These are phyloP conservation scores for Pelecanus crispus DNA, from an alignment of 2,113 vertebrate genomes.

Conservation along the genomic window DNA sequence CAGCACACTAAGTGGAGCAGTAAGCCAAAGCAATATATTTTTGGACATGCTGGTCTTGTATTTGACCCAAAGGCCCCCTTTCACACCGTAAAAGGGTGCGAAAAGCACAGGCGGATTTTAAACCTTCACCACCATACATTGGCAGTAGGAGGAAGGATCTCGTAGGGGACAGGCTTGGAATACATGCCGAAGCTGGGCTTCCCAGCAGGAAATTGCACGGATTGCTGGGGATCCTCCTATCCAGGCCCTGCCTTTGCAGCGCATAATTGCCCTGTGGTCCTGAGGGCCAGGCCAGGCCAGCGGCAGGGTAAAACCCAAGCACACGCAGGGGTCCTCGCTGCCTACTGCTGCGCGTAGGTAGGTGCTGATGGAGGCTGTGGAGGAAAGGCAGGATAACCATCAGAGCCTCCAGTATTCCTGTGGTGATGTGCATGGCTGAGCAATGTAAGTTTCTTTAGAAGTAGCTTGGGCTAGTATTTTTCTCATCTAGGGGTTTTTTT, in stretches of 20 bases:
- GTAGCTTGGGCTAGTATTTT: not conserved
- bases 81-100: not conserved
- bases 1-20: not conserved
- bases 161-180: not conserved
- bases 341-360: fast-evolving
- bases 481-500: not conserved
- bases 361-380: not conserved
- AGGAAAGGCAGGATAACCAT: not conserved
- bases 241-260: not conserved
- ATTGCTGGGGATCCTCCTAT: not conserved
- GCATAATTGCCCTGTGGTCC: not conserved
- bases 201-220: not conserved
- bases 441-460: not conserved
- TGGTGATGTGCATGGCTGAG: not conserved
- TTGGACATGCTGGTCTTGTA: not conserved
- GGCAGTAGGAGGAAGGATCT: not conserved
- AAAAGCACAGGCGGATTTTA: not conserved
- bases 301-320: not conserved
- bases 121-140: not conserved
- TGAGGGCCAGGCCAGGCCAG: fast-evolving
- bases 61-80: not conserved
- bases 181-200: not conserved
- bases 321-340: not conserved
- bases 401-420: not conserved
- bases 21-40: not conserved